Evolutionary conservation across 2,797 vertebrate species (phyloP), one percentile per base, ranked within the genome.

Genomic region (Sylvia borin): DNA sequence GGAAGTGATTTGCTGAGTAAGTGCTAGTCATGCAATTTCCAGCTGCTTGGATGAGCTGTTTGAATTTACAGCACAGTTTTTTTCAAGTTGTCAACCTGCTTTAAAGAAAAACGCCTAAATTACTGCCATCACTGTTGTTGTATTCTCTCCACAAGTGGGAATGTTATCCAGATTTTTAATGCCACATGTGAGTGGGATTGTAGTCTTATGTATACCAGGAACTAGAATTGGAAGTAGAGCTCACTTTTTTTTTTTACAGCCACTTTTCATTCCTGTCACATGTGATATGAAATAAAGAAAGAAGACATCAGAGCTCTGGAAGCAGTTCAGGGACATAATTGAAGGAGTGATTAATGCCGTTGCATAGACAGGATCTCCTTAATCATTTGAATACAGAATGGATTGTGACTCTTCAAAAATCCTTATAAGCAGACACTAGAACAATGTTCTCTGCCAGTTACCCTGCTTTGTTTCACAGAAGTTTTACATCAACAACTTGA

Each of bases 1-100:
- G 82, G 67, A 91, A 96, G 65, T 90, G 55, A 82, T 94, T 91
- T 95, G 91, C 93, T 96, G 96, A 92, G n/a, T 92, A 94, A 95
- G 92, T 87, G 79, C 90, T 90, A 55, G 50, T 89, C 83, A 68
- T 58, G 90, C 85, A 95, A 43, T 88, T 93, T 93, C 78, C 75
- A 93, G 74, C 67, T 93, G 79, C 77, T 88, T 80, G 76, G 87
- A 85, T 91, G 71, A 81, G 48, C 14, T 13, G n/a, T 71, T 96
- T 95, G 85, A 91, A 95, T 93, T 96, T 92, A 93, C 83, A 64
- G 61, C 26, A 48, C 40, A 18, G 67, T 94, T 95, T 92, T 92
- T 36, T 88, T 57, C 42, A 73, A 88, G 47, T 36, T 85, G 40
- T 55, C 67, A 88, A 42, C 47, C 20, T 67, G 13, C 31, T 91